Evolutionary conservation across 1,140 invertebrate genomes (phyloP), one percentile per base, ranked within the genome.

Genomic region (Formica selysi): DNA sequence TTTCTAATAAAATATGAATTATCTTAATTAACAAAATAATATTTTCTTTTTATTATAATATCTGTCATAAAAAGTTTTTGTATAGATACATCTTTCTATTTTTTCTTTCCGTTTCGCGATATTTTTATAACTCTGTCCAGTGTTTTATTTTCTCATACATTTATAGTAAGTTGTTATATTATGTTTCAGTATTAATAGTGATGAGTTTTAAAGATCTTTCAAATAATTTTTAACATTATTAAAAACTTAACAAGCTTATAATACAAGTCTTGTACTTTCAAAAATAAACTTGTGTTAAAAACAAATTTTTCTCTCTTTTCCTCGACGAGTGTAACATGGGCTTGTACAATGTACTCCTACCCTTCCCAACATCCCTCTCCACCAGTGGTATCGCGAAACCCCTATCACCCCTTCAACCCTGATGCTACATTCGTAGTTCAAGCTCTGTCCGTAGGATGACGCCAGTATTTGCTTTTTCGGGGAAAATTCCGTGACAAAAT

Each of bases 321-420:
- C 48, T 51, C 87, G 89, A 85, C 10, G 86, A 86, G 91, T 91
- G 92, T 92, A 90, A 92, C 89, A 92, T 91, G 90, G 91, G 67
- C 92, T 93, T 91, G 91, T 91, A 91, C 84, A 86, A 64, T 8
- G 29, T 64, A 44, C 87, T 87, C 92, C 93, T 90, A 91, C 92
- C 54, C 16, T 26, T 6, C 0, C 10, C n/a, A 6, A 1, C 16
- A 32, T 29, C 68, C 85, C 90, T 90, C 59, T 61, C 86, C 62
- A 26, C 10, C 38, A 7, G 10, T 4, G 22, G 3, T 26, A 13
- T 36, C 7, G 62, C 32, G 64, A 76, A 36, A 57, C 90, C 79
- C 87, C 86, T 89, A 78, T 65, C 71, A 71, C 91, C 90, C 91
- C 92, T 93, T 71, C 64, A 73, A 84, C 91, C 87, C 76, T 41